Base-by-base conservation (phyloP, 2,113 vertebrate species). In the Prunella himalayana region DNA sequence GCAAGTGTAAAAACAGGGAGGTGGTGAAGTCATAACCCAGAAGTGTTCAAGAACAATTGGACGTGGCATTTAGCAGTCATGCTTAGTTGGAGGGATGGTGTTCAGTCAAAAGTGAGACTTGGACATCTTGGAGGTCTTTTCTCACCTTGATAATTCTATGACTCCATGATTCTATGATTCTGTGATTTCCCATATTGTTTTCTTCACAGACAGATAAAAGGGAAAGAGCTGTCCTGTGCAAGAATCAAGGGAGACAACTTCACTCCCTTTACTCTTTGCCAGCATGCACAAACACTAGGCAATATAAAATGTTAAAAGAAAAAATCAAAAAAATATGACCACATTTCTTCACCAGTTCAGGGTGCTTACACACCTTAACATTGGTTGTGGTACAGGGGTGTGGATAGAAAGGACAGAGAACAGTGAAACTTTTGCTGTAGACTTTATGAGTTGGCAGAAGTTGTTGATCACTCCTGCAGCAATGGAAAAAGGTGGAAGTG, bases 311-410 rank as follows among this genome's bases (percentile, higher is more conserved):
- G 8, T 12, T 42, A 4, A n/a, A 8, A 45, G n/a, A 72, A 45
- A 66, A 39, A 17, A 8, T 15, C 2, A 23, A 27, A 23, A 4
- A 31, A 68, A 6, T 31, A 45, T 4, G 7, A 53, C 30, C 25
- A 42, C 13, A n/a, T 82, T 85, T 68, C 30, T 30, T 33, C 80
- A 44, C 21, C 21, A 44, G 11, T 65, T 50, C 35, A 60, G 16
- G 9, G 16, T 45, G 11, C 16, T 64, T 27, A 50, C 3, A 19
- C 0, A 0, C 15, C 17, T 44, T 60, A 54, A 12, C 8, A 11
- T 2, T 71, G 25, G 3, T 17, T 30, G 23, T 20, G 15, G 8
- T 79, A 45, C 27, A 59, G 8, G 6, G 13, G 3, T n/a, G 3
- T 27, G 17, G 9, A 31, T 51, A 31, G 39, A 64, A 77, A 77